Conservation (phyloP, 2,888 invertebrate species). For the Apotomis capreana region DNA sequence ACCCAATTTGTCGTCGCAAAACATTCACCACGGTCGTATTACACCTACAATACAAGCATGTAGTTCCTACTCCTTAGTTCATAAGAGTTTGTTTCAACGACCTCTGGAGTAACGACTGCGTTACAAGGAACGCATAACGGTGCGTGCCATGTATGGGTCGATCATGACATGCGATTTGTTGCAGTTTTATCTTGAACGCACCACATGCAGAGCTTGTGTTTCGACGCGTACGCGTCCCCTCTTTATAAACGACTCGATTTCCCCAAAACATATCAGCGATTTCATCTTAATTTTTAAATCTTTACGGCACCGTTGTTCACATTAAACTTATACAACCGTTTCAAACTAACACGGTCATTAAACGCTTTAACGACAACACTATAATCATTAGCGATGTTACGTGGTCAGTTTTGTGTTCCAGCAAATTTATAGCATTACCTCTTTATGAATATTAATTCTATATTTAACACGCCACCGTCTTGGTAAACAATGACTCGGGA, state of each 20-base stretch:
- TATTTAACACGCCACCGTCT: slow-evolving; percentile 37
- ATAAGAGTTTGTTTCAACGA: slow-evolving; percentile 48
- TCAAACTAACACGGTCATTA: slow-evolving; percentile 36
- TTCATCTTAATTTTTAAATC: slow-evolving; percentile 35
- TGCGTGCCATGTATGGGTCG: slow-evolving; percentile 66
- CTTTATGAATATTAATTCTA: slow-evolving; percentile 38
- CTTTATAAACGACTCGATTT: slow-evolving; percentile 34
- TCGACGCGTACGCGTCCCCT: slow-evolving; percentile 7
- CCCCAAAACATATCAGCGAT: slow-evolving; percentile 29
- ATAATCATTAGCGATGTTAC: slow-evolving; percentile 35
- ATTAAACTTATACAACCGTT: slow-evolving; percentile 35
- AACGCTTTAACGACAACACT: slow-evolving; percentile 31
- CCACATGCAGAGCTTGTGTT: slow-evolving; percentile 45
- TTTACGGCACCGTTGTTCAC: slow-evolving; percentile 32
- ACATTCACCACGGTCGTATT: slow-evolving; percentile 4
- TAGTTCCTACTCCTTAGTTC: slow-evolving; percentile 1
- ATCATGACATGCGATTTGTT: slow-evolving; percentile 75
- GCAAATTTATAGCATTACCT: slow-evolving; percentile 24
- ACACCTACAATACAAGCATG: neutral
- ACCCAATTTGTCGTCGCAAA: slow-evolving; percentile 59
- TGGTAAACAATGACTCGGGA: neutral
- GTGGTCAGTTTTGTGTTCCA: slow-evolving; percentile 32
- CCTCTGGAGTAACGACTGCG: neutral
- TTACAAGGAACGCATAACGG: slow-evolving; percentile 65
- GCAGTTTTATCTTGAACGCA: slow-evolving; percentile 63